Percentiles rank a stretch among this genome's conserved stretches.
These are phyloP conservation scores for Amiota mariae DNA, from an alignment of 2,888 invertebrate species.

Conservation along the genomic window DNA sequence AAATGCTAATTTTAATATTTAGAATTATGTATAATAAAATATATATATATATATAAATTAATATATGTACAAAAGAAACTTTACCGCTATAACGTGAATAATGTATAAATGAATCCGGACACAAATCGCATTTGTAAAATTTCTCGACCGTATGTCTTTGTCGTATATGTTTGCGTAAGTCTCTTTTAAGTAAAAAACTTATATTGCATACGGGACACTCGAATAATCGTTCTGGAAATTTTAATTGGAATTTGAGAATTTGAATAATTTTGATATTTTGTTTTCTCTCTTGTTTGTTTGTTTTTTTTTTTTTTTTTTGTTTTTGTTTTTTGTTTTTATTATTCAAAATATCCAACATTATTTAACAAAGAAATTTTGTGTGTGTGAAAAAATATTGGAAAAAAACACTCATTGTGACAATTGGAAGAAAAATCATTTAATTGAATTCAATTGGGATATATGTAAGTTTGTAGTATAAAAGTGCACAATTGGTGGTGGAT, in stretches of 20 bases:
- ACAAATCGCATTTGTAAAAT: constrained; percentile 65
- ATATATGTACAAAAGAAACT: too few relatives aligned
- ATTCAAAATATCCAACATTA: too few relatives aligned
- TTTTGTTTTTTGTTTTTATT: constrained; percentile 42
- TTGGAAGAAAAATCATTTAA: too few relatives aligned
- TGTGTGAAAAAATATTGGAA: too few relatives aligned
- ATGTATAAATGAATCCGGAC: constrained; percentile 60
- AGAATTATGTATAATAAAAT: constrained; percentile 23
- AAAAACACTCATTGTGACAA: too few relatives aligned
- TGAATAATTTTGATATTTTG: constrained; percentile 18
- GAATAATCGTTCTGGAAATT: constrained; percentile 59
- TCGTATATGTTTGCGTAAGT: constrained; percentile 64
- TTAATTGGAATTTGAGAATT: constrained; percentile 21
- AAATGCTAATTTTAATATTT: constrained; percentile 40
- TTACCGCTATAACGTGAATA: constrained; percentile 63
- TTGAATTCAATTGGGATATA: too few relatives aligned
- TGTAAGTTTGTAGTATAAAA: too few relatives aligned
- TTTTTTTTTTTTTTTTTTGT: constrained; percentile 29
- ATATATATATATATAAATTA: too few relatives aligned
- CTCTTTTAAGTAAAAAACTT: constrained; percentile 56
- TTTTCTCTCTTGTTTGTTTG: neutral
- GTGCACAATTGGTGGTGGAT: too few relatives aligned
- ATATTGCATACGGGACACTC: constrained; percentile 60
- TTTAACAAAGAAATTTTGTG: too few relatives aligned
- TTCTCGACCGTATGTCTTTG: constrained; percentile 55